Conservation (phyloP, 2,888 invertebrate species). For the Drosophila borealis region DNA sequence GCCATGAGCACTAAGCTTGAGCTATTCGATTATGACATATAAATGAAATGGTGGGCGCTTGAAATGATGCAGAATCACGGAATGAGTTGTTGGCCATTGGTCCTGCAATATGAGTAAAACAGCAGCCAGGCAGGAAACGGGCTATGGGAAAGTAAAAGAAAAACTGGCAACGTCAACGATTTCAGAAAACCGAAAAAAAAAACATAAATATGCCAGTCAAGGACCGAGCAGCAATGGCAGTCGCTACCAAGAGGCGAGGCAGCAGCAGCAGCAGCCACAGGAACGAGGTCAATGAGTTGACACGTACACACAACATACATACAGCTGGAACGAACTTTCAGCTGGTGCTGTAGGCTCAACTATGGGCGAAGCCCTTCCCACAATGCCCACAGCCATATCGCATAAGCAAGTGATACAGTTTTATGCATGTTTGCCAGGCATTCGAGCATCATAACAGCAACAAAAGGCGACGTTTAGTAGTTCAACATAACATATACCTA, state of each 20-base stretch:
- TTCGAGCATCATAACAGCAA: conserved; percentile 44
- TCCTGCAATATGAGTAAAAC: conserved; percentile 19
- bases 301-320: conserved; percentile 57
- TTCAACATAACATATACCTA: conserved; percentile 3
- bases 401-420: conserved; percentile 66
- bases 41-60: conserved; percentile 26
- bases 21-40: conserved; percentile 71
- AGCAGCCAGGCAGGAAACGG: conserved; percentile 31
- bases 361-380: conserved; percentile 20
- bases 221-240: conserved; percentile 8
- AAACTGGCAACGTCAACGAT: conserved; percentile 49
- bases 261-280: conserved; percentile 19
- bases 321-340: conserved; percentile 19
- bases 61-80: conserved; percentile 44
- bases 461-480: conserved; percentile 55
- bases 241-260: conserved; percentile 14
- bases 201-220: conserved; percentile 27
- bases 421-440: conserved; percentile 64
- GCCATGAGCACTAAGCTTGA: conserved; percentile 56
- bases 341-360: conserved; percentile 46
- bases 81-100: conserved; percentile 7
- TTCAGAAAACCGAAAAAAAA: conserved; percentile 31
- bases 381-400: conserved; percentile 22
- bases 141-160: conserved; percentile 20
- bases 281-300: conserved; percentile 75